Evolutionary conservation across 1,140 invertebrate genomes (phyloP).

Genomic region (Heliconius melpomene): DNA sequence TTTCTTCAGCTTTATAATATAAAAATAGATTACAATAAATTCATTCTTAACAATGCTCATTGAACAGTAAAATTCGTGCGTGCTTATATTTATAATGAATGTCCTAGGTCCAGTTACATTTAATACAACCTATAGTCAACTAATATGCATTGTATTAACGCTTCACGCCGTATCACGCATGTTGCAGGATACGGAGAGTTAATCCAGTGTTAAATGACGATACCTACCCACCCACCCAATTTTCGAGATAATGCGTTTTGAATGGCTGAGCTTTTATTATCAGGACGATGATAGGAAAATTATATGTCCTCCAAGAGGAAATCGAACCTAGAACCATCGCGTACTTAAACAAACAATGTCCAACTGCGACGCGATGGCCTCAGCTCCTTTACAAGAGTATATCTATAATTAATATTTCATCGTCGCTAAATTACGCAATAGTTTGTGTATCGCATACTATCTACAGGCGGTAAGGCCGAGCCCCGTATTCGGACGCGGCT

Average conservation of each 20-base stretch:
- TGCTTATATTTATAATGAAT: no score
- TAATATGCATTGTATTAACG: no score
- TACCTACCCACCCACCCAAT: no score
- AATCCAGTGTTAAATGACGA: neutral
- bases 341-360: neutral
- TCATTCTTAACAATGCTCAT: no score
- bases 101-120: no score
- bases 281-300: neutral
- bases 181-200: neutral
- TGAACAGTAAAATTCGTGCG: no score
- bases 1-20: no score
- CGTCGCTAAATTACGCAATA: neutral
- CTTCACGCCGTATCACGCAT: neutral
- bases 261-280: neutral
- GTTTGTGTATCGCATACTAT: neutral
- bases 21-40: no score
- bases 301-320: neutral
- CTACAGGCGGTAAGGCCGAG: neutral
- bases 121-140: no score
- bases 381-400: neutral
- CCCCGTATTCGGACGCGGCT: neutral
- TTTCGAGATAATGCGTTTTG: neutral
- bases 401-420: slow-evolving; percentile 11
- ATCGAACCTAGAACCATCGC: neutral
- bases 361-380: neutral